Evolutionary conservation across 2,113 vertebrate genomes (phyloP).

Genomic region (Sigmodon hispidus): DNA sequence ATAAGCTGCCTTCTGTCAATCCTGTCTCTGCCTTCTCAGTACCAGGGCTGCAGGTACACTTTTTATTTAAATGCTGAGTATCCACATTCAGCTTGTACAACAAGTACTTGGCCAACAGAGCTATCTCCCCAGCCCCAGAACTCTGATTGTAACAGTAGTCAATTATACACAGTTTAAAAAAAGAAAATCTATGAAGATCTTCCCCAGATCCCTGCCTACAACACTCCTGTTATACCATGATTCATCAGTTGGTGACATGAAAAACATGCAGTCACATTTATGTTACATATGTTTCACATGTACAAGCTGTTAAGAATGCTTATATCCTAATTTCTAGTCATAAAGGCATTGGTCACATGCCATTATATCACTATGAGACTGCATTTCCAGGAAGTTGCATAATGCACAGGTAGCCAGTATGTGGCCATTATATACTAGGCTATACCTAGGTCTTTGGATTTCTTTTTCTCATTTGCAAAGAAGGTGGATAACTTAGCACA

Average conservation of each 20-base stretch:
- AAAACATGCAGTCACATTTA: neutral
- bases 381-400: neutral
- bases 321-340: neutral
- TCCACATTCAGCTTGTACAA: neutral
- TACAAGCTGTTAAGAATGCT: neutral
- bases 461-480: neutral
- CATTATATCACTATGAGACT: neutral
- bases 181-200: neutral
- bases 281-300: neutral
- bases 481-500: neutral
- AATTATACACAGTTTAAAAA: neutral
- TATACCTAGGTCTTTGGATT: neutral
- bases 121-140: neutral
- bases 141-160: neutral
- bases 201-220: neutral
- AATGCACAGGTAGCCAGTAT: neutral
- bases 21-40: too few relatives aligned
- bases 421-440: neutral
- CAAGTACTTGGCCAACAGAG: neutral
- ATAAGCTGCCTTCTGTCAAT: neutral
- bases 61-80: neutral
- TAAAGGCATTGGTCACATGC: neutral
- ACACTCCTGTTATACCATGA: too few relatives aligned
- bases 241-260: neutral
- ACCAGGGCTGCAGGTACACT: neutral